Conservation (phyloP, 2,113 vertebrate genomes). For the Misgurnus anguillicaudatus region DNA sequence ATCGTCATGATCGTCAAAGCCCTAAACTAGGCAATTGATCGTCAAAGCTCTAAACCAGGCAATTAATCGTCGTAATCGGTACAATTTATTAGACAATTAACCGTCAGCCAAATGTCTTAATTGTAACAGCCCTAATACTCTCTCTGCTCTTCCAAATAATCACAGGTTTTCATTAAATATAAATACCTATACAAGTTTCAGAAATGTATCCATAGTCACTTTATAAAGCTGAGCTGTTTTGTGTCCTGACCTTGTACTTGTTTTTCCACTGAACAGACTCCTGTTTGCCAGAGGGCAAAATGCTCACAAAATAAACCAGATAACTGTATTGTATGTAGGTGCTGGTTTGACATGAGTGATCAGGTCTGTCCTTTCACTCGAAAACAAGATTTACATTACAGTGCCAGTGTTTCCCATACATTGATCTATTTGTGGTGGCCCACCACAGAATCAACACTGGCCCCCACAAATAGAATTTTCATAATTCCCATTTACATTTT, state of each 20-base stretch:
- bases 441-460: no score
- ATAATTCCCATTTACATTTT: no score
- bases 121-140: no score
- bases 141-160: not conserved
- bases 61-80: no score
- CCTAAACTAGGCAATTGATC: no score
- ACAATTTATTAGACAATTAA: no score
- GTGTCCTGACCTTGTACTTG: slow-evolving; percentile 48
- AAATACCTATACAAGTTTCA: slow-evolving; percentile 25
- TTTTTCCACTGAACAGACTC: slow-evolving; percentile 6
- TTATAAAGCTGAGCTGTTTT: slow-evolving; percentile 29
- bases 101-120: no score
- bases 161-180: slow-evolving; percentile 30
- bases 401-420: no score
- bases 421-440: no score
- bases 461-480: no score
- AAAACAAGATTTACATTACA: not conserved
- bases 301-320: slow-evolving; percentile 39
- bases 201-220: slow-evolving; percentile 41
- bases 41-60: no score
- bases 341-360: not conserved
- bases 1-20: no score
- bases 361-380: slow-evolving; percentile 34
- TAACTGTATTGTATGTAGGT: not conserved
- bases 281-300: slow-evolving; percentile 45